Base-by-base conservation (phyloP, 2,797 vertebrate genomes). In the Molothrus ater region DNA sequence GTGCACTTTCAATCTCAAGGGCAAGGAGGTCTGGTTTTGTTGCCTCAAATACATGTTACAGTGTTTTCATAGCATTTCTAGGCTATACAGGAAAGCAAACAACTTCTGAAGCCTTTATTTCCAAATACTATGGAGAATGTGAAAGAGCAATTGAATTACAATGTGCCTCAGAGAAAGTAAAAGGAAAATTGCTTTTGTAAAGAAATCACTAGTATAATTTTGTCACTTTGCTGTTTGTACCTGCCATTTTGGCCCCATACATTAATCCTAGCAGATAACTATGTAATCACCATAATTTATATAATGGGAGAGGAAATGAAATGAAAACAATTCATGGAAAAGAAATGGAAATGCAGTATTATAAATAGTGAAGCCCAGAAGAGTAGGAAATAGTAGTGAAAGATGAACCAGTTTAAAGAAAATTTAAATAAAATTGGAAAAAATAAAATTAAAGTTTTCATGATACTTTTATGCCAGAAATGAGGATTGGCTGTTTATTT, bases 171-270 rank as follows among this genome's bases (percentile, higher is more conserved):
- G 60, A 83, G 70, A 86, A 82, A 70, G 14, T 51, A 82, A 80
- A 90, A 82, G 79, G 69, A 79, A 93, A 93, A 95, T 87, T 50
- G 61, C 63, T 66, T 93, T 90, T 83, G 26, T 56, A 59, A 86
- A 83, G 59, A 79, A 65, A 60, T 42, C 20, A 68, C n/a, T 64
- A 9, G 24, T 70, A 34, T 81, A 64, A 85, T 93, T 92, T 87
- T 76, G 71, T 82, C 38, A 48, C 64, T 93, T 85, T 70, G 18
- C 74, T 85, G n/a, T 84, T 93, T 81, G 43, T 73, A 50, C 38
- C 45, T 95, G 84, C 71, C n/a, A 21, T 84, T 94, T 95, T 95
- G 83, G 40, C 31, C 53, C 40, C 38, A 13, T 76, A 16, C 70
- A 61, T 82, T 88, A 93, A 85, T 85, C 26, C 74, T 65, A n/a